Evolutionary conservation across 2,888 invertebrate genomes (phyloP), one percentile per base, ranked within the genome.

Genomic region (Drosophila helvetica): DNA sequence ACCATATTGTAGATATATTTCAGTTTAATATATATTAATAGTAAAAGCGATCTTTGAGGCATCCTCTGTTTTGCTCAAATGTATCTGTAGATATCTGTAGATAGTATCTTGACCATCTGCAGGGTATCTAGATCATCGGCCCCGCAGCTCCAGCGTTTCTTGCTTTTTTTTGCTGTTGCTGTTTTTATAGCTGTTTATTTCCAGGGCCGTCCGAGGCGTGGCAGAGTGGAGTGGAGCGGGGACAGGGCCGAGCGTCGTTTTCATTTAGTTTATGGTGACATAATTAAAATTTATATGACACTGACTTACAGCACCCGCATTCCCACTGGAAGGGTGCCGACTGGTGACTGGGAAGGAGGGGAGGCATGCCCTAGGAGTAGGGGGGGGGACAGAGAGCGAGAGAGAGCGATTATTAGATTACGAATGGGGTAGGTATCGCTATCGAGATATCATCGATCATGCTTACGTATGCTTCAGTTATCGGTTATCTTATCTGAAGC

Each of bases 231-330:
- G 8, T 8, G 27, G 25, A 2, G 25, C 7, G 25, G 25, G 27
- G 27, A 7, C 27, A 27, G 27, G 27, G 27, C 27, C 27, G 27
- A 27, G 27, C 46, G 74, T 65, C 52, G 74, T 65, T 86, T 86
- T 74, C 63, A 70, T 84, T 84, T 86, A 59, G 82, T 81, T 84
- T 75, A 81, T 88, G 89, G 85, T 74, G 84, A 81, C 87, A 87
- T 85, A 86, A 87, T 88, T 85, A 79, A 79, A 88, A 85, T 85
- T 88, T 88, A 85, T 88, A 77, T 66, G 79, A 78, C 78, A 77
- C 59, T 71, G 62, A 51, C 72, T 66, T 67, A 73, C 78, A 71
- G 62, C 50, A 56, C 81, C 87, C 83, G 88, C 67, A 79, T 75
- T 57, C 42, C 42, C 27, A 15, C 43, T 18, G 9, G 48, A 19